These are phyloP conservation scores for Drosophila suboccidentalis DNA, from an alignment of 2,888 invertebrate species.

Conservation along the genomic window DNA sequence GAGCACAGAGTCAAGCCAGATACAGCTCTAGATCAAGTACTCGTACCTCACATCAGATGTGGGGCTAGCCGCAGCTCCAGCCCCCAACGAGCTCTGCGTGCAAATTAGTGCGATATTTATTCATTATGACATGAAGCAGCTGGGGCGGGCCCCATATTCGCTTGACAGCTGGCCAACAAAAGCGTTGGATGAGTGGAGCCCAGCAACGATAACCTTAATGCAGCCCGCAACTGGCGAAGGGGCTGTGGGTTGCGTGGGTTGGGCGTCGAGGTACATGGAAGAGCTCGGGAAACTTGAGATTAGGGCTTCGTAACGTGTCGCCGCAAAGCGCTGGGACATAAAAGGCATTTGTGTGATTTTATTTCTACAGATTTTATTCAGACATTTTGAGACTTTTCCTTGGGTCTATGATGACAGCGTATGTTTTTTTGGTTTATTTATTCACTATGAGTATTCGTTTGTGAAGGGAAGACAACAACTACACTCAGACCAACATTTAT, in stretches of 20 bases:
- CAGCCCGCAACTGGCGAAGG: slow-evolving; percentile 17
- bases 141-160: slow-evolving; percentile 26
- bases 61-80: neutral
- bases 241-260: neutral
- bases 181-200: slow-evolving; percentile 40
- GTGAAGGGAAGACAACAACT: neutral
- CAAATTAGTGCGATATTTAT: slow-evolving; percentile 76
- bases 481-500: too few relatives aligned
- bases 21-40: neutral
- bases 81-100: slow-evolving; percentile 57
- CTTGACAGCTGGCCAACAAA: slow-evolving; percentile 55
- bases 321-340: slow-evolving; percentile 50
- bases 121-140: slow-evolving; percentile 67
- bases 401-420: slow-evolving; percentile 17
- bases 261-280: neutral
- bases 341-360: slow-evolving; percentile 72
- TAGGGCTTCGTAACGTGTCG: slow-evolving; percentile 36
- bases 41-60: neutral
- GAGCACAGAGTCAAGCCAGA: slow-evolving; percentile 16
- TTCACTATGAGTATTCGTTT: slow-evolving; percentile 35
- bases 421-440: slow-evolving; percentile 55
- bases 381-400: slow-evolving; percentile 12
- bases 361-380: slow-evolving; percentile 52
- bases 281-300: neutral
- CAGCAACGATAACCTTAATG: slow-evolving; percentile 49